Evolutionary conservation across 2,113 vertebrate genomes (phyloP), one percentile per base, ranked within the genome.

Genomic region (Gallinago media): DNA sequence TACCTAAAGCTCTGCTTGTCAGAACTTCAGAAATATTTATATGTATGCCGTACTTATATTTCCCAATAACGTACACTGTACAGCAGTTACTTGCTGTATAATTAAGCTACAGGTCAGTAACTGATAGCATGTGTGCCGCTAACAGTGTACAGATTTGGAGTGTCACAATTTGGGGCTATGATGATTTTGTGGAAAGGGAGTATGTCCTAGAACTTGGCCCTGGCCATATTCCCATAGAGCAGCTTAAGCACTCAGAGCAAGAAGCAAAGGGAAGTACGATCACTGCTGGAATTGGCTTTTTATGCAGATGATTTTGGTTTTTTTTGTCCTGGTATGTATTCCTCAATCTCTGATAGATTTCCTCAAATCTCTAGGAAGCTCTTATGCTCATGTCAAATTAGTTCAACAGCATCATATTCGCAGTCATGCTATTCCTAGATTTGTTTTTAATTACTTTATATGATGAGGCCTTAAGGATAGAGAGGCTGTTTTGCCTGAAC

Each of bases 181-280:
- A 23, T 44, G 12, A 9, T 58, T 42, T 23, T 62, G 54, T 62
- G 55, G 14, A 32, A 9, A 62, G 34, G 62, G 47, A 17, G 15
- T 8, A 18, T 32, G 22, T 49, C 12, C 26, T 82, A 31, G 50
- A 19, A 42, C 38, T 34, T 47, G 38, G 50, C 36, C 36, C 38
- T 26, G 1, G 2, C 47, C 2, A 0, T n/a, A 14, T 32, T 74
- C 65, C 36, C 42, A 12, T 7, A 36, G 15, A 44, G 42, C 8
- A 38, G 29, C 25, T 38, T 75, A 68, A 8, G 34, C 8, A 6
- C 26, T 29, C 4, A 0, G 6, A 54, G 59, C 19, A 19, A 26
- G 46, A 52, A 52, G 31, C 31, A 32, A 21, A 77, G n/a, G 44
- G 22, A 78, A 47, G 38, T 56, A 15, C 34, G 18, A 1, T 32